A percentile compares a stretch with the other conserved stretches of the same genome.
Conservation (phyloP, 2,797 vertebrate species). For the Pampus argenteus region DNA sequence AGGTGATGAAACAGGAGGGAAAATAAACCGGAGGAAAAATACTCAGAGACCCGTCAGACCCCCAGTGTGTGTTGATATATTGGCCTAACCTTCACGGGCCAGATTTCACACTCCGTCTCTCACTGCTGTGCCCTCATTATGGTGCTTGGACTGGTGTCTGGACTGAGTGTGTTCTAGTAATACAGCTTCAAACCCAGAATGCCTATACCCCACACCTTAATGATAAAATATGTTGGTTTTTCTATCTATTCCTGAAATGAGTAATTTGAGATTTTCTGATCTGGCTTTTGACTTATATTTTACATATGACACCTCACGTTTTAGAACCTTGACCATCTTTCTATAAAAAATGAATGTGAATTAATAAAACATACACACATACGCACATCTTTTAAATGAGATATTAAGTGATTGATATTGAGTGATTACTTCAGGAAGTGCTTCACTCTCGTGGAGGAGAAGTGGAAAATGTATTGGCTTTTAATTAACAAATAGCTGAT, state of each 20-base stretch:
- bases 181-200: not conserved
- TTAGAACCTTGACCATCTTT: not conserved
- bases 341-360: slow-evolving; percentile 12
- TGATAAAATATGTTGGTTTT: no score
- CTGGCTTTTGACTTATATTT: no score
- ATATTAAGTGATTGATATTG: slow-evolving; percentile 57
- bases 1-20: slow-evolving; percentile 56
- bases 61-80: slow-evolving; percentile 57
- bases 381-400: slow-evolving; percentile 34
- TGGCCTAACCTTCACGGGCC: slow-evolving; percentile 57
- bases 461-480: slow-evolving; percentile 48
- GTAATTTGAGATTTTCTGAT: not conserved
- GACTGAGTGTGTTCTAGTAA: slow-evolving; percentile 4
- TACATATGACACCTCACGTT: no score
- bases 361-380: slow-evolving; percentile 4
- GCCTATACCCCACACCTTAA: not conserved
- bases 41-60: slow-evolving; percentile 51
- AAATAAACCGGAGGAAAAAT: slow-evolving; percentile 55
- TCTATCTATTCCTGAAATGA: not conserved
- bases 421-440: slow-evolving; percentile 56
- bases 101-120: slow-evolving; percentile 56
- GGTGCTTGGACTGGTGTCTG: slow-evolving; percentile 22
- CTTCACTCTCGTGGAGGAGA: slow-evolving; percentile 45
- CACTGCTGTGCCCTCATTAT: slow-evolving; percentile 54
- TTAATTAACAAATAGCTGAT: slow-evolving; percentile 72